Conservation (phyloP, 2,113 vertebrate species). For the Potamarius usumacintae region DNA sequence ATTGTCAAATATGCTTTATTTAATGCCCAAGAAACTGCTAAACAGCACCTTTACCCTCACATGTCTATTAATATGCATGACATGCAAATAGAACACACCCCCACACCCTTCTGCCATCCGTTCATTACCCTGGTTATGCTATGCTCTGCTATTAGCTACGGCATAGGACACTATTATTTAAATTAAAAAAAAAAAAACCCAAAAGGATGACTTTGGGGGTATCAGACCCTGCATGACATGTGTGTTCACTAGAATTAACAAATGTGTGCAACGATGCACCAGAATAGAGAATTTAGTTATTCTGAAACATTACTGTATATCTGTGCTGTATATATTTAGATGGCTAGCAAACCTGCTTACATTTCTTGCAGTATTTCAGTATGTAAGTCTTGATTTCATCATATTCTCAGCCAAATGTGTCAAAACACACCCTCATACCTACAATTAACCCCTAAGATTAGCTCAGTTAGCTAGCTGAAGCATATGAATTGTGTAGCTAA, state of each 20-base stretch:
- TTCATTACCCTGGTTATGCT: background rate
- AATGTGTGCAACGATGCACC: background rate
- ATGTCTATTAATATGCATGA: background rate
- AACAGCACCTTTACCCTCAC: background rate
- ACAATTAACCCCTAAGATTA: background rate
- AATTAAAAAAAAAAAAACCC: too few species aligned
- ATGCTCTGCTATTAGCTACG: background rate
- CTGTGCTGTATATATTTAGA: background rate
- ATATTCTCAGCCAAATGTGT: background rate
- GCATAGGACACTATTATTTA: background rate
- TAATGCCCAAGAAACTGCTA: background rate
- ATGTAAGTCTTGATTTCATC: background rate
- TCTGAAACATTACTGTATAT: background rate
- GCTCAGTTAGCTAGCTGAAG: background rate
- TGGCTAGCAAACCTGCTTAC: background rate
- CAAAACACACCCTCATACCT: background rate
- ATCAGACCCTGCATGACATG: background rate
- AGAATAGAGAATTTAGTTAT: background rate
- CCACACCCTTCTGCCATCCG: background rate
- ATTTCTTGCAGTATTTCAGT: background rate
- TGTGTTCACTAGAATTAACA: background rate
- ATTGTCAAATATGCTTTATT: background rate
- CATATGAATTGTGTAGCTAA: background rate
- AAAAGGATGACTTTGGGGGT: background rate
- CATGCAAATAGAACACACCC: background rate